phyloP scores from a whole-genome alignment of 2,888 invertebrate species.

The Cerastis rubricosa region DNA sequence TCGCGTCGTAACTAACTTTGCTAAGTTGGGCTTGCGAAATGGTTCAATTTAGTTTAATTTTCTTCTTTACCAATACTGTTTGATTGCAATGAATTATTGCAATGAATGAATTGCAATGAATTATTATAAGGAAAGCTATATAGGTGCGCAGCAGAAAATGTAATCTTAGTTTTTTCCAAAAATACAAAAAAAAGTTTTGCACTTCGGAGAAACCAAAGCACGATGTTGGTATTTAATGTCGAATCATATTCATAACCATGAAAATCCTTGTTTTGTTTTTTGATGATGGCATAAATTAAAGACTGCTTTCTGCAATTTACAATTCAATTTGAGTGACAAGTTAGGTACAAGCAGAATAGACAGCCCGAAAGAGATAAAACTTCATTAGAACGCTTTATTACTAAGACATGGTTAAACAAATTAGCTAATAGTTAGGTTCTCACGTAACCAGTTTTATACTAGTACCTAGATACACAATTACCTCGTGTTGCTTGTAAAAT shows the following conservation, averaged over 20 bases:
- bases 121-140: too few relatives aligned
- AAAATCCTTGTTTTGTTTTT: too few relatives aligned
- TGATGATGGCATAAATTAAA: too few relatives aligned
- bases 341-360: too few relatives aligned
- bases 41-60: conserved; percentile 30
- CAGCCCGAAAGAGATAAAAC: too few relatives aligned
- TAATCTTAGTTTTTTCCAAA: too few relatives aligned
- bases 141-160: too few relatives aligned
- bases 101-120: too few relatives aligned
- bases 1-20: conserved; percentile 9
- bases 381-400: background rate
- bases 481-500: conserved; percentile 4
- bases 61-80: conserved; percentile 21
- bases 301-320: too few relatives aligned
- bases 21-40: conserved; percentile 36
- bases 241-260: background rate
- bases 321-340: too few relatives aligned
- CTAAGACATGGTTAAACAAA: background rate
- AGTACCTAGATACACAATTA: background rate
- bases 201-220: background rate
- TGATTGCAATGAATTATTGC: too few relatives aligned
- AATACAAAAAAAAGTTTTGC: too few relatives aligned
- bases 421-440: conserved; percentile 2
- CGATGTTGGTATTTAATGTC: background rate
- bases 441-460: background rate